phyloP scores from a whole-genome alignment of 2,113 vertebrate genomes.

The Dasypus novemcinctus region DNA sequence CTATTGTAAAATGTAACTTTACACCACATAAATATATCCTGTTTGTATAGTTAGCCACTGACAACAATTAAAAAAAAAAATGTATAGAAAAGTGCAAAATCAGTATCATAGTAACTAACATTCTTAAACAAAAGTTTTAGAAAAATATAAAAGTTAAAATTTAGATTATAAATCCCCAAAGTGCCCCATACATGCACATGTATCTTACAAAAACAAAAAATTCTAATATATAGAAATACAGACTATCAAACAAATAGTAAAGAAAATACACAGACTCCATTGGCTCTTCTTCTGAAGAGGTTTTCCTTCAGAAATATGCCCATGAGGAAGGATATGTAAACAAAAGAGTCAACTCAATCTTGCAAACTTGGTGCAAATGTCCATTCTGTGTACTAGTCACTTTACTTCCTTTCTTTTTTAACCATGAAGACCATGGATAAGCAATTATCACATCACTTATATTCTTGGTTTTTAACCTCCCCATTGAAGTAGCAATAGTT shows the following conservation, averaged over 20 bases:
- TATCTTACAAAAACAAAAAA: slow-evolving; percentile 74
- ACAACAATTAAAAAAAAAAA: slow-evolving; percentile 59
- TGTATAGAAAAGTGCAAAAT: slow-evolving; percentile 65
- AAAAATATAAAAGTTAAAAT: slow-evolving; percentile 85
- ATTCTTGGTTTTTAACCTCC: not conserved
- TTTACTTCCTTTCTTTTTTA: slow-evolving; percentile 27
- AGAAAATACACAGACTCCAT: slow-evolving; percentile 53
- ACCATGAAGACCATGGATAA: slow-evolving; percentile 62
- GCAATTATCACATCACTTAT: slow-evolving; percentile 45
- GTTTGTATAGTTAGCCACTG: slow-evolving; percentile 50
- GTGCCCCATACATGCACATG: slow-evolving; percentile 63
- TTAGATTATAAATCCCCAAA: slow-evolving; percentile 73
- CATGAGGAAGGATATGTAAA: slow-evolving; percentile 21
- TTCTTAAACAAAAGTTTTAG: slow-evolving; percentile 72
- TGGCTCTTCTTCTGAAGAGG: slow-evolving; percentile 44
- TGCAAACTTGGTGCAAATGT: slow-evolving; percentile 16
- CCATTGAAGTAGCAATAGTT: slow-evolving; percentile 7
- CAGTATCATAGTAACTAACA: slow-evolving; percentile 63
- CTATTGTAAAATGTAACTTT: slow-evolving; percentile 38
- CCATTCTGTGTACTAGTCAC: not conserved
- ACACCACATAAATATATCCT: slow-evolving; percentile 58
- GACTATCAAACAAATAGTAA: slow-evolving; percentile 43
- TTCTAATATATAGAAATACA: slow-evolving; percentile 74
- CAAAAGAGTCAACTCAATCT: slow-evolving; percentile 15
- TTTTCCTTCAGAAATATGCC: slow-evolving; percentile 71